phyloP scores from a whole-genome alignment of 2,888 invertebrate genomes.

The Lochmaea capreae region DNA sequence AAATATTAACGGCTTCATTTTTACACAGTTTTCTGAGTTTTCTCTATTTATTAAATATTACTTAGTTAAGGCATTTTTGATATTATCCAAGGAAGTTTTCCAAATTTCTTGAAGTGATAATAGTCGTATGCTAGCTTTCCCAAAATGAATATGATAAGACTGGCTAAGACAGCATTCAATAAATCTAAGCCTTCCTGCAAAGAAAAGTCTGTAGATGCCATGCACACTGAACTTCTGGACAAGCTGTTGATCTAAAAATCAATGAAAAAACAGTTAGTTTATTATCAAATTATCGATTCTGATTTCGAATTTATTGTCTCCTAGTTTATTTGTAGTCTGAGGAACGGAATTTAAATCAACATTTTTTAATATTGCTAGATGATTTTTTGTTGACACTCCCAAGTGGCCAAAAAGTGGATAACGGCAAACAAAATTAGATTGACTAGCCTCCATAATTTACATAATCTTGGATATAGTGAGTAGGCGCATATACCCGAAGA shows the following conservation, averaged over 20 bases:
- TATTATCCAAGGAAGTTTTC: constrained; percentile 86
- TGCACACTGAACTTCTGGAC: constrained; percentile 77
- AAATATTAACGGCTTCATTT: too few relatives aligned
- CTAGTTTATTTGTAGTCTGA: too few relatives aligned
- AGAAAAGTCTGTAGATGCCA: constrained; percentile 67
- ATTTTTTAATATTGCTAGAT: too few relatives aligned
- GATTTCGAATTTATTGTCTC: too few relatives aligned
- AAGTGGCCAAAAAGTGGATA: too few relatives aligned
- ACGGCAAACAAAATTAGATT: too few relatives aligned
- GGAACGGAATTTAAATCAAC: too few relatives aligned
- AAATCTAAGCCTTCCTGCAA: constrained; percentile 78
- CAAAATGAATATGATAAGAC: constrained; percentile 77
- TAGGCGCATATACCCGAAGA: neutral
- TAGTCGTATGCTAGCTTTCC: constrained; percentile 85
- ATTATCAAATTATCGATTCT: too few relatives aligned
- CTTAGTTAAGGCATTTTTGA: constrained; percentile 76
- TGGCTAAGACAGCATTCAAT: constrained; percentile 76
- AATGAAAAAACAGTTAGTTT: neutral
- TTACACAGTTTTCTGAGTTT: too few relatives aligned
- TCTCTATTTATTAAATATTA: neutral
- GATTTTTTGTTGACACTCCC: too few relatives aligned
- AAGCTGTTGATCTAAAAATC: constrained; percentile 75
- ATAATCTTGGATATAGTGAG: too few relatives aligned
- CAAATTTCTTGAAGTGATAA: constrained; percentile 82
- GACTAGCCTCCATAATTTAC: too few relatives aligned